Evolutionary conservation across 1,140 invertebrate species (phyloP).

Genomic region (Drosophila sp.): DNA sequence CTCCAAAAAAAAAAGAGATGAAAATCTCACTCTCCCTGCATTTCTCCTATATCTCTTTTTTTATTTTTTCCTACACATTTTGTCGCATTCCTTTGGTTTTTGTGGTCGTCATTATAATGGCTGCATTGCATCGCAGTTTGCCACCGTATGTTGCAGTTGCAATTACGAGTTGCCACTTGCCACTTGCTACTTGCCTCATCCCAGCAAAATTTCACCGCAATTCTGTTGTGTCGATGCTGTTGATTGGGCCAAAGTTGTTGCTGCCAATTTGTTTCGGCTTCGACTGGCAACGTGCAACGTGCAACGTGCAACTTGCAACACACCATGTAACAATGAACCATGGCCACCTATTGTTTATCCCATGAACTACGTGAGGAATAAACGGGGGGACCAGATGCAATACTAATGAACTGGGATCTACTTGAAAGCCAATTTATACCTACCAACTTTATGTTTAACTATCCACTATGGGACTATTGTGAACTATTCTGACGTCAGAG

Average conservation of each 20-base stretch:
- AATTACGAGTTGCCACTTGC: constrained; percentile 21
- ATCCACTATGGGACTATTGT: not conserved
- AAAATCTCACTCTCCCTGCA: constrained; percentile 8
- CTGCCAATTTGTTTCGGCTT: constrained; percentile 39
- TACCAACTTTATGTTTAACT: not conserved
- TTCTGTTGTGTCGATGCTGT: constrained; percentile 34
- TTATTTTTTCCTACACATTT: constrained; percentile 34
- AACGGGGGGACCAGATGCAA: too few species aligned
- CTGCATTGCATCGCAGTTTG: constrained; percentile 45
- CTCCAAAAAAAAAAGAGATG: constrained; percentile 12
- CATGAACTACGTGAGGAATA: not conserved
- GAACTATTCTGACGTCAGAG: not conserved
- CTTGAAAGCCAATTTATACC: not conserved
- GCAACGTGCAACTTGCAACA: not conserved
- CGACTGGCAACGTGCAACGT: not conserved
- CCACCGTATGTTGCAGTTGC: constrained; percentile 18
- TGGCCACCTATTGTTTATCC: constrained; percentile 24
- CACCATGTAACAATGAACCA: constrained; percentile 25
- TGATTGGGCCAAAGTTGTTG: constrained; percentile 27
- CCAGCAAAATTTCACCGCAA: constrained; percentile 46
- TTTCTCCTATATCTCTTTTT: constrained; percentile 10
- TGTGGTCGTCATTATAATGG: constrained; percentile 64
- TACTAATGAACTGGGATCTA: constrained; percentile 18
- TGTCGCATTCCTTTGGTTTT: constrained; percentile 72
- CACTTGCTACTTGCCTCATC: constrained; percentile 17